These are phyloP conservation scores for Lepas anatifera DNA, from an alignment of 2,888 invertebrate genomes.

Conservation along the genomic window DNA sequence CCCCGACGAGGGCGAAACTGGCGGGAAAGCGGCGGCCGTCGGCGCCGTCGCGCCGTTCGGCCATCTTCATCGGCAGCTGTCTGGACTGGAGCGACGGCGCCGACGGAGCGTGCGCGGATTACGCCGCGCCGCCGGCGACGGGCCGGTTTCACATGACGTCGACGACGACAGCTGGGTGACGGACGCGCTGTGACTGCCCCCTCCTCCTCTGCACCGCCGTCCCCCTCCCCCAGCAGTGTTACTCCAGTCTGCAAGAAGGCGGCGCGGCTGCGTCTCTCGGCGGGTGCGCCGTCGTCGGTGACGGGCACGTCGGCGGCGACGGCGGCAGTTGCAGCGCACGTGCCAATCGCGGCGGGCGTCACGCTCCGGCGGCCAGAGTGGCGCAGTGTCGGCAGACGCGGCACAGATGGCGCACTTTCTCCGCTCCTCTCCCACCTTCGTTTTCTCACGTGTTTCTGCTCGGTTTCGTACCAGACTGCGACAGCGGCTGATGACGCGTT, in stretches of 20 bases:
- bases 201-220: too few species aligned
- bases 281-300: neutral
- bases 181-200: neutral
- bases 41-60: too few species aligned
- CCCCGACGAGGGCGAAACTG: too few species aligned
- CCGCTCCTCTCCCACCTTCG: neutral
- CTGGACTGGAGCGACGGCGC: too few species aligned
- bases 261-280: neutral
- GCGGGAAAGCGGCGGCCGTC: too few species aligned
- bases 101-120: too few species aligned
- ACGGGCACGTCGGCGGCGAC: neutral
- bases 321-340: neutral
- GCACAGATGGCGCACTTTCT: neutral
- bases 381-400: neutral
- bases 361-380: neutral
- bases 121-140: neutral
- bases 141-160: neutral
- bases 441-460: neutral
- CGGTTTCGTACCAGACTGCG: neutral
- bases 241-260: too few species aligned
- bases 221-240: too few species aligned
- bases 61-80: too few species aligned
- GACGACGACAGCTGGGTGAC: neutral
- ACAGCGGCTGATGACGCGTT: neutral
- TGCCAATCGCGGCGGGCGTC: neutral